Conservation (phyloP, 2,113 vertebrate genomes). For the Ceyx melanurus region DNA sequence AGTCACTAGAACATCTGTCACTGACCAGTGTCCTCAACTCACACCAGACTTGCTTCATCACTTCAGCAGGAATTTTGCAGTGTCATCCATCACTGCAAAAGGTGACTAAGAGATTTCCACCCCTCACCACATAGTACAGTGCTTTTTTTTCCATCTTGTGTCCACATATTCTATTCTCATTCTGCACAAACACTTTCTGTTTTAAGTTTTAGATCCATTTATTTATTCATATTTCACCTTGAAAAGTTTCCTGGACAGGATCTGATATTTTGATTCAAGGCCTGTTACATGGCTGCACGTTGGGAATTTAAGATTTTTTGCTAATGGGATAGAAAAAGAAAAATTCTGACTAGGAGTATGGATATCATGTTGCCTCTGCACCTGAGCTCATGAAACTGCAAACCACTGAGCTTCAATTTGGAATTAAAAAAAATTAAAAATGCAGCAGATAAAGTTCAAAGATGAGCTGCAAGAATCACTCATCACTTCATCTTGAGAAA, state of each 20-base stretch:
- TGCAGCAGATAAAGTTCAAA: not conserved
- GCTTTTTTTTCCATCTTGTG: not conserved
- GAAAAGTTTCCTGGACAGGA: not conserved
- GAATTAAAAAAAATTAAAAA: not conserved
- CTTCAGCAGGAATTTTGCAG: not conserved
- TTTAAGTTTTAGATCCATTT: not conserved
- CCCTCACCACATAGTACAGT: rapidly evolving
- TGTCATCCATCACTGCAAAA: not conserved
- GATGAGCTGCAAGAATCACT: not conserved
- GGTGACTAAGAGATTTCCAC: not conserved
- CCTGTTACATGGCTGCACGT: not conserved
- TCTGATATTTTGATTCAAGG: not conserved
- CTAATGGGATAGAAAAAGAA: not conserved
- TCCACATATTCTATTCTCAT: not conserved
- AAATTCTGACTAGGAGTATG: not conserved
- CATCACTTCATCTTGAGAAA: not conserved
- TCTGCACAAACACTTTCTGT: not conserved
- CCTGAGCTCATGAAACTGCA: not conserved
- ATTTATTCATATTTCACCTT: not conserved
- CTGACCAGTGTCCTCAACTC: not conserved
- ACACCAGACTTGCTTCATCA: not conserved
- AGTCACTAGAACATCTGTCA: not conserved
- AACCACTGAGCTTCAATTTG: not conserved
- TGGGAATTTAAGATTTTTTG: not conserved
- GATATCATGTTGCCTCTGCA: not conserved